Evolutionary conservation across 2,888 invertebrate species (phyloP), one percentile per base, ranked within the genome.

Genomic region (Poecilobothrus nobilitatus): DNA sequence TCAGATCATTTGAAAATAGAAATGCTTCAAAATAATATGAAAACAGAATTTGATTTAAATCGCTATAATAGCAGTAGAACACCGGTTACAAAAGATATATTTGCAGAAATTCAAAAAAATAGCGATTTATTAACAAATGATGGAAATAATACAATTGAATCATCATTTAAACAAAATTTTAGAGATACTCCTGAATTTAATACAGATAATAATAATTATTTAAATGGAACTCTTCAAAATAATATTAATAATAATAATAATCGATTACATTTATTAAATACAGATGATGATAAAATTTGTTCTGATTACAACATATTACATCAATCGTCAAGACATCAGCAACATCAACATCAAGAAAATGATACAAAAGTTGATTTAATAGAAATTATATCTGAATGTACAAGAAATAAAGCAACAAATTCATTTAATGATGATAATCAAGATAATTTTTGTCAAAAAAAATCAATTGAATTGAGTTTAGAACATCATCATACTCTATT

Each of bases 401-500:
- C 18, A 63, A 63, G n/a, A 27, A 12, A 27, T 9, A 27, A 22
- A 12, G 27, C 20, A 22, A 18, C 37, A 20, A 37, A 37, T 37
- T 6, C 22, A 20, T 15, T 20, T 8, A 37, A 7, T 18, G 37
- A 65, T 78, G 33, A 76, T 27, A 65, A 76, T 76, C 61, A 76
- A 68, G 75, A 73, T 66, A 72, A 70, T 33, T 74, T 72, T 12
- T 71, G 73, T 9, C 70, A 71, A 8, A 73, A 74, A 66, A 33
- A 72, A 73, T 10, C 37, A 21, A 70, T 72, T 37, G 65, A 71
- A 33, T 71, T 71, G 33, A 71, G 68, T 12, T 75, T 74, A 64
- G 76, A 76, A 62, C 74, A 74, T 27, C 74, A 75, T 8, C 72
- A 77, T 33, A 66, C 77, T 21, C 73, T 76, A 0, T 74, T 78